These are phyloP conservation scores for Mormyrops attenuatus DNA, from an alignment of 2,797 vertebrate species.

Conservation along the genomic window DNA sequence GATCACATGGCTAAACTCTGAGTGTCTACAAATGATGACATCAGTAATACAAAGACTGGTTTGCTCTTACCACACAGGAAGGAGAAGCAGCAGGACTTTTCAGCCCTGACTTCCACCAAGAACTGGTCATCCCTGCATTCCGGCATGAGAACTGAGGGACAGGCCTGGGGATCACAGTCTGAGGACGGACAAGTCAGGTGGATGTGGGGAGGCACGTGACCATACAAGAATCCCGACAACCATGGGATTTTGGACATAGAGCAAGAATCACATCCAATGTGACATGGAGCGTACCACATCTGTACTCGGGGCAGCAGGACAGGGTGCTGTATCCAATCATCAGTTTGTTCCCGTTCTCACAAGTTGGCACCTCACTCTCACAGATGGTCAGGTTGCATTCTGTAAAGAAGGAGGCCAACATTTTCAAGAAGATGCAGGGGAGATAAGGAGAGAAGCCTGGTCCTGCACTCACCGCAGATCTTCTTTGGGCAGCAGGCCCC, in stretches of 20 bases:
- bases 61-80: slow-evolving; percentile 78
- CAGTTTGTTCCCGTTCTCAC: slow-evolving; percentile 73
- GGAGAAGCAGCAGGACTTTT: slow-evolving; percentile 83
- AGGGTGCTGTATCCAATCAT: slow-evolving; percentile 71
- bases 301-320: slow-evolving; percentile 91
- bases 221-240: not conserved
- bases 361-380: slow-evolving; percentile 67
- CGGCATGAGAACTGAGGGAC: slow-evolving; percentile 64
- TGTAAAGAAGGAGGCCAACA: slow-evolving; percentile 39
- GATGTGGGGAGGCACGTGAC: not conserved
- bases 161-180: slow-evolving; percentile 86
- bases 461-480: slow-evolving; percentile 75
- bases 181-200: slow-evolving; percentile 32
- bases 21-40: not conserved
- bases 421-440: not conserved
- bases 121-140: slow-evolving; percentile 91
- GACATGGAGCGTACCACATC: slow-evolving; percentile 73
- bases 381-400: slow-evolving; percentile 90
- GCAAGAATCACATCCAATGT: too few relatives aligned
- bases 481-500: slow-evolving; percentile 82
- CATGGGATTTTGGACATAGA: not conserved
- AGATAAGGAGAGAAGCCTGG: not conserved
- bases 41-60: not conserved
- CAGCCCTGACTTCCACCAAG: slow-evolving; percentile 78
- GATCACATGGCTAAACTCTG: not conserved